phyloP scores from a whole-genome alignment of 2,888 invertebrate species.

The Beris morrisii region DNA sequence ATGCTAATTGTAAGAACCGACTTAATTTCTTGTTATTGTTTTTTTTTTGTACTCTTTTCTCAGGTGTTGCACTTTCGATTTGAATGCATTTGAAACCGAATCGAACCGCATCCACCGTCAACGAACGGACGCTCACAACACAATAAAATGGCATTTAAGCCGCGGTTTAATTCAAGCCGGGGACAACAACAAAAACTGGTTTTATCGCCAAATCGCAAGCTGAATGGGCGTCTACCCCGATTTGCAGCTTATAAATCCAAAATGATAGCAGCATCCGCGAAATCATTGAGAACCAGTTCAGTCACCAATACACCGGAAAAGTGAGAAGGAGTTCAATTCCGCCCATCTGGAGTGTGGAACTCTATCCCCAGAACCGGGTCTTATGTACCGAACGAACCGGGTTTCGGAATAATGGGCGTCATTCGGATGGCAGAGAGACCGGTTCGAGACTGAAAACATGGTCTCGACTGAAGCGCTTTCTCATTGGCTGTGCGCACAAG shows the following conservation, averaged over 20 bases:
- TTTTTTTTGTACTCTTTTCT: constrained; percentile 18
- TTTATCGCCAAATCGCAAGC: neutral
- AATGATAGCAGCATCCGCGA: constrained; percentile 3
- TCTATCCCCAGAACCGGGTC: neutral
- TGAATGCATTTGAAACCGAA: constrained; percentile 28
- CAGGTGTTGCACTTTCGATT: constrained; percentile 26
- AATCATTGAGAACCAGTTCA: neutral
- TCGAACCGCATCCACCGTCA: constrained; percentile 36
- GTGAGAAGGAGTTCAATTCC: neutral
- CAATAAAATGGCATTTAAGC: constrained; percentile 38
- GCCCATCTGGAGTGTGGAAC: neutral
- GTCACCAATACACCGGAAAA: neutral
- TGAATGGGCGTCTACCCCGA: constrained; percentile 22
- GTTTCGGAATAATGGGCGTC: neutral
- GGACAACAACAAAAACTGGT: constrained; percentile 32
- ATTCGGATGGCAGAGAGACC: neutral
- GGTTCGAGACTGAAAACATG: neutral
- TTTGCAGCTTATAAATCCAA: constrained; percentile 9
- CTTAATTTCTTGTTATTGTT: constrained; percentile 11
- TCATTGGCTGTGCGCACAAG: neutral
- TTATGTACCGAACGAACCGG: constrained; percentile 4
- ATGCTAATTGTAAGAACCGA: constrained; percentile 31
- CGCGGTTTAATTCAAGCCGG: constrained; percentile 29
- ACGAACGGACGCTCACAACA: constrained; percentile 38
- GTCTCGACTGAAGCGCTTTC: neutral